These are phyloP conservation scores for Fukomys damarensis DNA, from an alignment of 2,113 vertebrate genomes.

Conservation along the genomic window DNA sequence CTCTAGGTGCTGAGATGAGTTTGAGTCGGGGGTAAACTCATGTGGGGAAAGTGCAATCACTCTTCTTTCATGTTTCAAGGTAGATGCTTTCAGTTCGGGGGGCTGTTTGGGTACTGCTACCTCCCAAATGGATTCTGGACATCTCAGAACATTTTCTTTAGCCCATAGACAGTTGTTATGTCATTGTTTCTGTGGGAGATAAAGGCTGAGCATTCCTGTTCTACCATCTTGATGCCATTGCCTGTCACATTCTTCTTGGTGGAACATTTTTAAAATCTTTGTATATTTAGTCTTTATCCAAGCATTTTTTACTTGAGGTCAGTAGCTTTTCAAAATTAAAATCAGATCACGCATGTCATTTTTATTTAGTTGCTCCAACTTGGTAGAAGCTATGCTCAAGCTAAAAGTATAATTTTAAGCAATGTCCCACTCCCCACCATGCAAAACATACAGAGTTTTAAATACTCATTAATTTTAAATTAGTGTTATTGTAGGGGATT, in stretches of 20 bases:
- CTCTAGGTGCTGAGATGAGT: neutral
- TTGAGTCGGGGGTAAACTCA: neutral
- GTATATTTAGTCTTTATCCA: neutral
- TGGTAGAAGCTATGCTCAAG: slow-evolving; percentile 40
- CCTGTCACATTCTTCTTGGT: neutral
- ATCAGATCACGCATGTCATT: neutral
- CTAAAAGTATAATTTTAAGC: slow-evolving; percentile 29
- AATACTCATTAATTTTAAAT: slow-evolving; percentile 59
- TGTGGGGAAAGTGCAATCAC: neutral
- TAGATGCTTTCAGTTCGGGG: neutral
- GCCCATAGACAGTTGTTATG: neutral
- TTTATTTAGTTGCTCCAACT: neutral
- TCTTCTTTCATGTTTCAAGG: neutral
- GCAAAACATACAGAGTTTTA: slow-evolving; percentile 67
- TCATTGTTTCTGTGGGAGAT: neutral
- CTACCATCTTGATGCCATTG: neutral
- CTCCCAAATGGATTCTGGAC: neutral
- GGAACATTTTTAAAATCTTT: neutral
- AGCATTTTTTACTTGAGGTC: neutral
- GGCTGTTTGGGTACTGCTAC: neutral
- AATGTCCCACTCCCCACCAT: neutral
- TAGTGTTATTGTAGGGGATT: slow-evolving; percentile 53
- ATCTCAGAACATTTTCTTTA: neutral
- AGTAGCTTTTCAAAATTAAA: slow-evolving; percentile 44
- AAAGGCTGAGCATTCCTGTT: neutral